Evolutionary conservation across 2,888 invertebrate species (phyloP).

Genomic region (Belgica antarctica): DNA sequence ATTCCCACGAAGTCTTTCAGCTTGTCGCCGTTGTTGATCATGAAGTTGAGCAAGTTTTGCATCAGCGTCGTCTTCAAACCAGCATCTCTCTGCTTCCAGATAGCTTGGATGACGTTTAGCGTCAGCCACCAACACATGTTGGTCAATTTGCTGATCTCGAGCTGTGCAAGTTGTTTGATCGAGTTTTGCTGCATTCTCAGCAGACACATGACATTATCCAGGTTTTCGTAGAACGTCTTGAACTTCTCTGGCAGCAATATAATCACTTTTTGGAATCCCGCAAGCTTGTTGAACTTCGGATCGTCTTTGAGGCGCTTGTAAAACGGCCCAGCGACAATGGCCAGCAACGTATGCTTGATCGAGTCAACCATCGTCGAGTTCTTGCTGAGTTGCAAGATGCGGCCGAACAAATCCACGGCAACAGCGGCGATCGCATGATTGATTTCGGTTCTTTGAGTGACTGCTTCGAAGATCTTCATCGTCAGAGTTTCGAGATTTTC

Average conservation of each 20-base stretch:
- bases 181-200: neutral
- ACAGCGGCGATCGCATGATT: neutral
- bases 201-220: too few species aligned
- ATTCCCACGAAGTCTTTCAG: neutral
- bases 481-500: neutral
- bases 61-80: neutral
- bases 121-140: neutral
- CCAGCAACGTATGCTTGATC: neutral
- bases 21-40: neutral
- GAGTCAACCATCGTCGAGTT: neutral
- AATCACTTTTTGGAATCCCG: neutral
- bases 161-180: neutral
- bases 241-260: neutral
- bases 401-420: neutral
- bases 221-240: neutral
- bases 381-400: neutral
- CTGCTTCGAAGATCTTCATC: neutral
- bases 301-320: neutral
- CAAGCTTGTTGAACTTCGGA: neutral
- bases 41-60: neutral
- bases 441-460: neutral
- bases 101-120: neutral
- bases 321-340: conserved; percentile 4
- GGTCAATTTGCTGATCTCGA: neutral
- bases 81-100: neutral